Evolutionary conservation across 2,797 vertebrate genomes (phyloP).

Genomic region (Scleropages formosus): DNA sequence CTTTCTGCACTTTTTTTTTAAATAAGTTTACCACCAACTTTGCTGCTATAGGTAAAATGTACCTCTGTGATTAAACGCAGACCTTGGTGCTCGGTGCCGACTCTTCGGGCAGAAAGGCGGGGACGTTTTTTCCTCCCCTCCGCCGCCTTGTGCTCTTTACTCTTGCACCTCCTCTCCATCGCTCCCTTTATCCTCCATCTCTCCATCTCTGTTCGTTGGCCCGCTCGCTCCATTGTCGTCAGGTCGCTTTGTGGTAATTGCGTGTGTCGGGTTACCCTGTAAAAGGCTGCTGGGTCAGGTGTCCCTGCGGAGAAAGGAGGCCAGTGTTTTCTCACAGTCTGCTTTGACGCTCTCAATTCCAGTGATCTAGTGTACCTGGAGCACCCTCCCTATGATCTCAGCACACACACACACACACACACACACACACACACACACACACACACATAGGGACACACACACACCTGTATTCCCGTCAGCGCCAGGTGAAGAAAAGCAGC

Average conservation of each 20-base stretch:
- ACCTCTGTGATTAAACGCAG: too few species aligned
- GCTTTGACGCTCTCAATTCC: conserved; percentile 39
- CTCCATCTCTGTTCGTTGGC: too few species aligned
- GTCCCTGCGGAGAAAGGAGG: conserved; percentile 61
- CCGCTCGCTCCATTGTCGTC: too few species aligned
- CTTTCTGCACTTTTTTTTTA: too few species aligned
- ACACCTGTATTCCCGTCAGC: background rate
- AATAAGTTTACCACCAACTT: too few species aligned
- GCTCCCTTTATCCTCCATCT: too few species aligned
- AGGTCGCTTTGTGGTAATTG: conserved; percentile 64
- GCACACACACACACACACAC: background rate
- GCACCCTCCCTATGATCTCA: background rate
- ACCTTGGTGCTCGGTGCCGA: too few species aligned
- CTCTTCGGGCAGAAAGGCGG: too few species aligned
- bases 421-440: background rate
- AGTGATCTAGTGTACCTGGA: conserved; percentile 11
- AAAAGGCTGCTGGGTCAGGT: conserved; percentile 58
- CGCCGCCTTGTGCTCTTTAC: background rate
- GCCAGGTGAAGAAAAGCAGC: background rate
- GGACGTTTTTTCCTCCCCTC: background rate
- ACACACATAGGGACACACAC: background rate
- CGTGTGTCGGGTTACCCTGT: conserved; percentile 62
- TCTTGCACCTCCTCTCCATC: background rate
- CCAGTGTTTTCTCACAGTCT: conserved; percentile 69
- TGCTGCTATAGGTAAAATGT: too few species aligned